Conservation (phyloP, 35 echinoderm and acorn worm genomes). For the Heliocidaris tuberculata region DNA sequence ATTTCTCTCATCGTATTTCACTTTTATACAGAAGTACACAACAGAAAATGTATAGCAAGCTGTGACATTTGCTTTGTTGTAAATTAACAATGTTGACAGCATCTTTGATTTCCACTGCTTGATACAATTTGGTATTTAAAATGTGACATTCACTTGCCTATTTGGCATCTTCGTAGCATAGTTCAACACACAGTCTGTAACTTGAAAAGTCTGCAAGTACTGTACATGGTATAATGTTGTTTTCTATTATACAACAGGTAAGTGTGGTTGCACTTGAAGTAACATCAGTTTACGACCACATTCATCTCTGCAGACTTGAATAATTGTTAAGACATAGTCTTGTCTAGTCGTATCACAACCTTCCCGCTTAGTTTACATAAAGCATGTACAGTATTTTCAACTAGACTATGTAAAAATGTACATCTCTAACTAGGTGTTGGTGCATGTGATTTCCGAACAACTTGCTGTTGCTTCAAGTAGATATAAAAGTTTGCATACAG, state of each 20-base stretch:
- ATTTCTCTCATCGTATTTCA: too few relatives aligned
- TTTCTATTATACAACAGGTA: neutral
- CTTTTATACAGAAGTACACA: neutral
- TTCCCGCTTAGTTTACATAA: neutral
- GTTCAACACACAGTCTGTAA: neutral
- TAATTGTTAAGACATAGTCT: neutral
- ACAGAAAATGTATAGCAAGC: neutral
- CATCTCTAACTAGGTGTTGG: neutral
- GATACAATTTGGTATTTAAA: neutral
- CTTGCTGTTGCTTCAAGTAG: neutral
- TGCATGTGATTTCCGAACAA: neutral
- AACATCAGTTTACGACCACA: neutral
- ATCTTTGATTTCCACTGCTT: neutral
- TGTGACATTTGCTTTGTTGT: neutral
- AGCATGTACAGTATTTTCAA: constrained; percentile 12
- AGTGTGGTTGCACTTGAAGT: neutral
- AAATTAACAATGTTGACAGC: neutral
- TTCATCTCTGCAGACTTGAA: neutral
- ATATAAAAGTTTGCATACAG: neutral
- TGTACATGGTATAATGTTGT: neutral
- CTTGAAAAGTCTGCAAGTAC: neutral
- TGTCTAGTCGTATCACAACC: neutral
- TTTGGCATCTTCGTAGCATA: neutral
- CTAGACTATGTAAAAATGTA: neutral
- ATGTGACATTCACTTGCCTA: neutral